These are phyloP conservation scores for Isichthys henryi DNA, from an alignment of 2,113 vertebrate species.

Conservation along the genomic window DNA sequence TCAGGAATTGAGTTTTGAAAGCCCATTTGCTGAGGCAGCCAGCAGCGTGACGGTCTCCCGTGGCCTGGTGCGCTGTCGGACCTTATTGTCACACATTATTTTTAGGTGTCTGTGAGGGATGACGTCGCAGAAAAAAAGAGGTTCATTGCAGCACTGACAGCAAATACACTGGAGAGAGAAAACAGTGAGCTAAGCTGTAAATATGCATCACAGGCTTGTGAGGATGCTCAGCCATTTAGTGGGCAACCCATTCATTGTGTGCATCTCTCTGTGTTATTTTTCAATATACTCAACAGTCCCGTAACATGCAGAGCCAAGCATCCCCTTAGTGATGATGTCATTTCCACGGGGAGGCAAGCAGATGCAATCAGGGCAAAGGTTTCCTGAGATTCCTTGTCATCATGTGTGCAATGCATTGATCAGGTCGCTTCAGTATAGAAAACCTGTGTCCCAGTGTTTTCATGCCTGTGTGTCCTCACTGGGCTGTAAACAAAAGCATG, in stretches of 20 bases:
- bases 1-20: not conserved
- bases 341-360: not conserved
- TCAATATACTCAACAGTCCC: not conserved
- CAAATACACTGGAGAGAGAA: not conserved
- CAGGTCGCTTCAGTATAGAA: not conserved
- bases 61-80: rapidly evolving
- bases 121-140: not conserved
- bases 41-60: no score
- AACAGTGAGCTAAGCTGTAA: not conserved
- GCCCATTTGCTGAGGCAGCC: not conserved
- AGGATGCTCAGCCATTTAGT: not conserved
- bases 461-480: not conserved
- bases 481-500: not conserved
- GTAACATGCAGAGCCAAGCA: not conserved
- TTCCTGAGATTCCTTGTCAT: not conserved
- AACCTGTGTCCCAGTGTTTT: not conserved
- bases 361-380: not conserved
- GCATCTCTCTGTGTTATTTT: not conserved
- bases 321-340: not conserved
- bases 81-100: not conserved
- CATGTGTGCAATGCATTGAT: not conserved
- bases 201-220: not conserved
- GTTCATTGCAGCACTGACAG: not conserved
- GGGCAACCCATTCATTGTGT: not conserved
- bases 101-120: not conserved